Base-by-base conservation (phyloP, 2,888 invertebrate species). In the Drosophila mimica region DNA sequence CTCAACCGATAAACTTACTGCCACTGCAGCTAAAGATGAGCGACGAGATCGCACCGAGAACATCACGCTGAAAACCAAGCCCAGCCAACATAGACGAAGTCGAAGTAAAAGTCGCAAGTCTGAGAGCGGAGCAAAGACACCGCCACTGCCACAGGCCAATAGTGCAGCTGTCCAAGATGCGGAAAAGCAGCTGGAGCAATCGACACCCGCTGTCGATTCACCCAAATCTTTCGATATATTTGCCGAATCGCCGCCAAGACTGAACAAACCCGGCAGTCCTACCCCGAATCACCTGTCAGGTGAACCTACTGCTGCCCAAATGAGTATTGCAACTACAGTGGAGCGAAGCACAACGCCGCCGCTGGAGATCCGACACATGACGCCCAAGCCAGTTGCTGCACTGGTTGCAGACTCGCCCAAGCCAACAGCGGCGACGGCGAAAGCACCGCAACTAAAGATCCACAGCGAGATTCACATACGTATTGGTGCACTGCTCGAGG, bases 401-500 rank as follows among this genome's bases (percentile, higher is more conserved):
- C 46, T 15, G 8, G 25, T 34, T 20, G 54, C 71, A 0, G 66
- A 77, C 31, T 75, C 84, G 28, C 74, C 81, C 0, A 65, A 65
- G n/a, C 1, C 73, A 20, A 15, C 31, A 20, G 20, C 15, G 15
- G 25, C 43, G 31, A 38, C 28, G 17, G n/a, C 31, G 11, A 59
- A 59, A 13, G 9, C 59, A 11, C 64, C 69, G 8, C 69, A 64
- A 34, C 62, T 68, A 0, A 64, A 65, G 9, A 65, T 56, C 2
- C 81, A 79, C 56, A 85, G 83, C 33, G 92, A 91, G 60, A 92
- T 91, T 72, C 91, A 92, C 34, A 89, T 82, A 58, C 87, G 92
- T 15, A 92, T 92, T 61, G 92, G 88, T 4, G 92, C 91, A 31
- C 67, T 92, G 63, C 79, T 92, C 9, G 83, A 92, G 49, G 92